Conservation (phyloP, 35 echinoderm and acorn worm species). For the Acanthaster planci region DNA sequence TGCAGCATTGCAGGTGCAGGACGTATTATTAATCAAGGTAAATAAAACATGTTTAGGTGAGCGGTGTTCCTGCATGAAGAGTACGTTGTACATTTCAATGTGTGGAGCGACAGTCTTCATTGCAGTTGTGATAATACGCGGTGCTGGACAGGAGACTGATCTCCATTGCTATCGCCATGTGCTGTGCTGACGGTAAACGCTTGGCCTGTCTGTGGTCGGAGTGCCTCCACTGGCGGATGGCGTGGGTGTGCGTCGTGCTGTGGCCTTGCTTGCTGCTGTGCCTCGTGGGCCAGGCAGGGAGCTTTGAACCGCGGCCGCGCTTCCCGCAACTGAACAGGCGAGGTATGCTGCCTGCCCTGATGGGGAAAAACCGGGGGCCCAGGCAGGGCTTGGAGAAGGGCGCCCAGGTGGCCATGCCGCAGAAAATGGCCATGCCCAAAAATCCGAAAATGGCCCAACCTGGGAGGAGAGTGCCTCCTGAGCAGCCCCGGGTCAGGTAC, state of each 20-base stretch:
- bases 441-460: constrained; percentile 23
- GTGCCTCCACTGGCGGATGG: background rate
- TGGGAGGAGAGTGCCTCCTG: constrained; percentile 51
- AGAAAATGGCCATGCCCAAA: background rate
- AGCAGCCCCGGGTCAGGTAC: constrained; percentile 83
- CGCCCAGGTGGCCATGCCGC: constrained; percentile 4
- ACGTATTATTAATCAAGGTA: too few relatives aligned
- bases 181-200: constrained; percentile 14
- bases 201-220: background rate
- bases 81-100: too few relatives aligned
- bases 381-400: constrained; percentile 9
- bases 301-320: constrained; percentile 27
- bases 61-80: too few relatives aligned
- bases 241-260: background rate
- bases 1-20: too few relatives aligned
- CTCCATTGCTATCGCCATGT: background rate
- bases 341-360: constrained; percentile 68
- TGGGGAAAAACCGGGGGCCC: constrained; percentile 44
- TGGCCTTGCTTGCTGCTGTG: background rate
- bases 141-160: too few relatives aligned
- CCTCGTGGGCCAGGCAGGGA: background rate
- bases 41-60: too few relatives aligned
- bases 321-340: constrained; percentile 74
- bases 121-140: too few relatives aligned
- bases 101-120: too few relatives aligned